phyloP scores from a whole-genome alignment of 2,888 invertebrate species.

The Pantelozetes paolii region DNA sequence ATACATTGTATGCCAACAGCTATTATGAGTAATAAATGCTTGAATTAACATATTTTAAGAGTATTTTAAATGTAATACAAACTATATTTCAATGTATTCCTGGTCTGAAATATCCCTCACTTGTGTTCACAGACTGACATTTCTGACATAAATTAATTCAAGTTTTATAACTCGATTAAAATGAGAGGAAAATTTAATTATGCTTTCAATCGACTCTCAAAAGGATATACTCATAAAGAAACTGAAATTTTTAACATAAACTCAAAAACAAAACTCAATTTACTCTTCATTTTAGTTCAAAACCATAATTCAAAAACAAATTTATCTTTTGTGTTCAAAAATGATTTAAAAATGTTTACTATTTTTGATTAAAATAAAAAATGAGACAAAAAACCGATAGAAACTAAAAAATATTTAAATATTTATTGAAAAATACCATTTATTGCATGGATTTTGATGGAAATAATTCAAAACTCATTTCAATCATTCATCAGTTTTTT shows the following conservation, averaged over 20 bases:
- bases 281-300: no score
- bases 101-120: not conserved
- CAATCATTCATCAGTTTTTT: constrained; percentile 15
- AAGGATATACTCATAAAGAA: not conserved
- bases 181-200: constrained; percentile 24
- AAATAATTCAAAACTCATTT: constrained; percentile 5
- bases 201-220: not conserved
- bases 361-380: not conserved
- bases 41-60: constrained; percentile 17
- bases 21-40: constrained; percentile 19
- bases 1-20: not conserved
- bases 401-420: constrained; percentile 6
- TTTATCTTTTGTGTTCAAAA: no score
- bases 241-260: not conserved
- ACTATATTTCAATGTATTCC: no score
- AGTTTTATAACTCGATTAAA: constrained; percentile 33
- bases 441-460: not conserved
- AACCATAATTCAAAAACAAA: no score
- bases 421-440: constrained; percentile 10
- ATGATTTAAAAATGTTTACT: no score
- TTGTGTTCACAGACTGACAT: constrained; percentile 10
- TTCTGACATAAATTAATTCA: constrained; percentile 38
- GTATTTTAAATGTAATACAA: no score
- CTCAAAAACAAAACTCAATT: not conserved
- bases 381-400: not conserved